Conservation (phyloP, 2,113 vertebrate species). For the Archilochus colubris region DNA sequence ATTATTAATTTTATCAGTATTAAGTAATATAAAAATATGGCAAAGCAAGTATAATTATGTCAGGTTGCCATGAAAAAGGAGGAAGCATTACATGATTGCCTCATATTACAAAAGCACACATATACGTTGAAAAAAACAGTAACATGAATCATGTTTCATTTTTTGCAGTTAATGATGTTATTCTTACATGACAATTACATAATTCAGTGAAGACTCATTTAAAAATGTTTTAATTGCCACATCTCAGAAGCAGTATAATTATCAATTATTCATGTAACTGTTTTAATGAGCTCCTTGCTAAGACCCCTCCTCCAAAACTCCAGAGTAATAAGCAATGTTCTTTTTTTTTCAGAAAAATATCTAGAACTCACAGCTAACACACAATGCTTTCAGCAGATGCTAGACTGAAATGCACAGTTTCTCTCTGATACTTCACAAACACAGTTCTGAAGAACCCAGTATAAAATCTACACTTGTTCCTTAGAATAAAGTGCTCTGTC, state of each 20-base stretch:
- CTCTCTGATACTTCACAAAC: not conserved
- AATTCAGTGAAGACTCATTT: conserved; percentile 11
- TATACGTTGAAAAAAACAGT: not conserved
- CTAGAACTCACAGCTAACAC: not conserved
- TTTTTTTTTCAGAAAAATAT: not conserved
- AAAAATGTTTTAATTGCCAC: conserved; percentile 28
- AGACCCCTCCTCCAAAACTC: conserved; percentile 43
- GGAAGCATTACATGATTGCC: not conserved
- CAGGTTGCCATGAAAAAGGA: not conserved
- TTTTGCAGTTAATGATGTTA: conserved; percentile 26
- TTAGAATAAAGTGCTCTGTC: conserved; percentile 20
- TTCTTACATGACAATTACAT: conserved; percentile 12
- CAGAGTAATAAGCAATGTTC: conserved; percentile 17
- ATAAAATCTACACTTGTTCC: not conserved
- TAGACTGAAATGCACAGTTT: conserved; percentile 23
- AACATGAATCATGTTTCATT: not conserved
- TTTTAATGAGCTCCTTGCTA: conserved; percentile 37
- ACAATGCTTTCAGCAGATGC: not conserved
- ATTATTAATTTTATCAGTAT: not conserved
- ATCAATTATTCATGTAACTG: conserved; percentile 41
- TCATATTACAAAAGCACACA: not conserved
- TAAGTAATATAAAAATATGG: not conserved
- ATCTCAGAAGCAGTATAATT: not conserved
- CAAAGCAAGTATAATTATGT: not conserved
- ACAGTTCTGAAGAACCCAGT: not conserved